phyloP scores from a whole-genome alignment of 2,113 vertebrate genomes.

The Strix aluco region DNA sequence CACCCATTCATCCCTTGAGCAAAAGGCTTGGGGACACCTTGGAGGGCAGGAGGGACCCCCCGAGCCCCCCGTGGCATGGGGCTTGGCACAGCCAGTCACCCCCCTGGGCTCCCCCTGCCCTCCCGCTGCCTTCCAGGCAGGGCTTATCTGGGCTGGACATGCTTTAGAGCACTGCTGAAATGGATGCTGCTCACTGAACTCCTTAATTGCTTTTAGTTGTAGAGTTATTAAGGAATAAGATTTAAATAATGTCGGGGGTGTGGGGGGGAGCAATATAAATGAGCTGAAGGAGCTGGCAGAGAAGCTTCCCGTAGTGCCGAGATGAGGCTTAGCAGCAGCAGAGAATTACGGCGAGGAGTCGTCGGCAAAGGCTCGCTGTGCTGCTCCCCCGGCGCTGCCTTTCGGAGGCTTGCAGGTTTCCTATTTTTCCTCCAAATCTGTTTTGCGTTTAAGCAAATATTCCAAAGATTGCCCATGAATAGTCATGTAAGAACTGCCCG shows the following conservation, averaged over 20 bases:
- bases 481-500: background rate
- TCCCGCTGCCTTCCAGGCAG: background rate
- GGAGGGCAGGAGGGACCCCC: background rate
- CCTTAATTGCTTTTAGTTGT: slow-evolving; percentile 63
- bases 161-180: background rate
- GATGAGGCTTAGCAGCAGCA: background rate
- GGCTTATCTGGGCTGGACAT: background rate
- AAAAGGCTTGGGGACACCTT: background rate
- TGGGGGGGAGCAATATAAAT: background rate
- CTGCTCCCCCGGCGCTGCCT: background rate
- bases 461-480: background rate
- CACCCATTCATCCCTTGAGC: background rate
- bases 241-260: slow-evolving; percentile 18
- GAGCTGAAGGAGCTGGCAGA: background rate
- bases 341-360: background rate
- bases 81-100: background rate
- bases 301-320: background rate
- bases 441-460: background rate
- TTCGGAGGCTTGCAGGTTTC: background rate
- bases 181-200: slow-evolving; percentile 57
- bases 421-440: background rate
- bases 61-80: accelerated
- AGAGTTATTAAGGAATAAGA: slow-evolving; percentile 47
- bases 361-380: background rate
- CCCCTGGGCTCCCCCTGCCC: background rate